These are phyloP conservation scores for Heliornis fulica DNA, from an alignment of 2,113 vertebrate genomes.

Conservation along the genomic window DNA sequence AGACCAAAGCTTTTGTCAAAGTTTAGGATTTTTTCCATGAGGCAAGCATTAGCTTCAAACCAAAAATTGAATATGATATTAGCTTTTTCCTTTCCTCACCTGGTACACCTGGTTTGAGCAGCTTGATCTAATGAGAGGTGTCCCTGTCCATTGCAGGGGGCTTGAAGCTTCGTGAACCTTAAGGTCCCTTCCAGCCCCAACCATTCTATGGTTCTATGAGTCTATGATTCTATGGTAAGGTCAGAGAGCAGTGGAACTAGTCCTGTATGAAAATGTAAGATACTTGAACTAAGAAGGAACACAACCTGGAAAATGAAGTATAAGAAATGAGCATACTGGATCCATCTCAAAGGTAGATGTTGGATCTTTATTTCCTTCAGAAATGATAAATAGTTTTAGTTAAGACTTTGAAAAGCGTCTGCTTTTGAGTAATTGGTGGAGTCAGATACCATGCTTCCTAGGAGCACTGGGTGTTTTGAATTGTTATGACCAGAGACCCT, in stretches of 20 bases:
- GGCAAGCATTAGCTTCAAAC: neutral
- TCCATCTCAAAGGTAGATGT: neutral
- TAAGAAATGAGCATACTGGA: neutral
- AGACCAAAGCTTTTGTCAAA: neutral
- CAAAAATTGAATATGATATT: neutral
- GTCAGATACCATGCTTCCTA: neutral
- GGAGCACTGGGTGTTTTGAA: neutral
- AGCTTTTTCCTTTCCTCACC: neutral
- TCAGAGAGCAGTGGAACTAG: neutral
- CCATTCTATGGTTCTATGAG: too few relatives aligned
- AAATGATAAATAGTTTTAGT: neutral
- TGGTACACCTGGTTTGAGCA: too few relatives aligned
- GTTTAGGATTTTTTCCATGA: neutral
- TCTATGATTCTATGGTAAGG: too few relatives aligned
- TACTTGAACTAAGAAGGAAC: neutral
- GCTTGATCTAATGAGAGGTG: too few relatives aligned
- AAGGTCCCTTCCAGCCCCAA: too few relatives aligned
- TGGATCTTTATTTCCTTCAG: neutral
- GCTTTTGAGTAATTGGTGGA: neutral
- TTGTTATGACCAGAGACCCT: neutral
- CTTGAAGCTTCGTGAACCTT: too few relatives aligned
- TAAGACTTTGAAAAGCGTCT: neutral
- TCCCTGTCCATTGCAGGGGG: too few relatives aligned
- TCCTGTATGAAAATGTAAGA: neutral
- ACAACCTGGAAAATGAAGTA: neutral